Conservation (phyloP, 2,113 vertebrate species). For the Sitta europaea region DNA sequence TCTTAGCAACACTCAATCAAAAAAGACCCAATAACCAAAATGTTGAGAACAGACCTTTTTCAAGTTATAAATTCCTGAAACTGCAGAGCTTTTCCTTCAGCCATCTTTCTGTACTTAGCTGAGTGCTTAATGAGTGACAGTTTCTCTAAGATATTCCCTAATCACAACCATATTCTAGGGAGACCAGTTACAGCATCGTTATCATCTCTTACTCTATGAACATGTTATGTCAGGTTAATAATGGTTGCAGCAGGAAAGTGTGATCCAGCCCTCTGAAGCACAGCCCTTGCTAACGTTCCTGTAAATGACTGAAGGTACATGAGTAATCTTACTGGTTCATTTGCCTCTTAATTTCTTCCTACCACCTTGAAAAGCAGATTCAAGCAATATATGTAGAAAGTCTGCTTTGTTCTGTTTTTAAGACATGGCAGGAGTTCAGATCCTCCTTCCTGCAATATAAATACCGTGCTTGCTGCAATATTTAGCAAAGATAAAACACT, state of each 20-base stretch:
- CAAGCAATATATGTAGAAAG: background rate
- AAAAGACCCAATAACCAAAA: background rate
- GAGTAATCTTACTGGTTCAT: background rate
- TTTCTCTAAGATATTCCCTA: background rate
- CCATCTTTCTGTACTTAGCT: background rate
- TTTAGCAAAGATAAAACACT: background rate
- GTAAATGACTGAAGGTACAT: constrained; percentile 2
- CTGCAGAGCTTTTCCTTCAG: background rate
- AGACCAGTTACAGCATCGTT: background rate
- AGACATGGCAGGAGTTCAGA: background rate
- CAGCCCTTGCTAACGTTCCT: background rate
- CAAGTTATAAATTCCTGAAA: background rate
- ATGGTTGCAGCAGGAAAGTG: background rate
- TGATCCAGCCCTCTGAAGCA: background rate
- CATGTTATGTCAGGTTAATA: constrained; percentile 21
- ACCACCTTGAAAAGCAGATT: background rate
- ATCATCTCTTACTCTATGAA: background rate
- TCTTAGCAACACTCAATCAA: background rate
- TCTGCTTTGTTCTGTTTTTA: background rate
- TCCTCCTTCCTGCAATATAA: background rate
- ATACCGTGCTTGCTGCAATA: background rate
- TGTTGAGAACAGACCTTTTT: background rate
- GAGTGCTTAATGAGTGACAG: background rate
- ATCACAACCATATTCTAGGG: background rate
- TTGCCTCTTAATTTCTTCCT: background rate